phyloP scores from a whole-genome alignment of 2,888 invertebrate species.

The Machimus atricapillus region DNA sequence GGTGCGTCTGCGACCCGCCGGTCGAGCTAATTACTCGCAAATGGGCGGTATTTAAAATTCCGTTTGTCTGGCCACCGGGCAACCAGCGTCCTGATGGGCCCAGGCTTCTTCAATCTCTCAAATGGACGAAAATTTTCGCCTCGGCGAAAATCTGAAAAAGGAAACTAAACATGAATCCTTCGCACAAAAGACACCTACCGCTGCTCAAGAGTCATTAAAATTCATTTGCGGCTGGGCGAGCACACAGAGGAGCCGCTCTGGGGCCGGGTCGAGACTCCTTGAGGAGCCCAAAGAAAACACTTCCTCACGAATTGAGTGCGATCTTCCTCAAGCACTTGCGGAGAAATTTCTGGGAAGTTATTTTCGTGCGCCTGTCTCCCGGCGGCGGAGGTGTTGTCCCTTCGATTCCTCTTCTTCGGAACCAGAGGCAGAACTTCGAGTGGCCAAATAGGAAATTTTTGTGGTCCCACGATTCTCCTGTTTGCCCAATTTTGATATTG shows the following conservation, averaged over 20 bases:
- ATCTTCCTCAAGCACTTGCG: constrained; percentile 4
- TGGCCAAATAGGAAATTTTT: background rate
- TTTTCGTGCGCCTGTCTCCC: background rate
- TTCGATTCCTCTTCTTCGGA: background rate
- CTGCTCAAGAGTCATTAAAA: constrained; percentile 29
- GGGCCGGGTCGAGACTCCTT: background rate
- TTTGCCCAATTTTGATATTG: background rate
- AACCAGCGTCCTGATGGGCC: background rate
- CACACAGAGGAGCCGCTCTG: background rate
- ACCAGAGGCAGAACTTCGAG: background rate
- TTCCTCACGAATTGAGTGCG: constrained; percentile 17
- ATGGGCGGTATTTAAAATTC: background rate
- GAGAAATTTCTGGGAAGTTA: background rate
- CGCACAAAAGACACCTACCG: constrained; percentile 8
- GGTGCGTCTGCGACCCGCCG: background rate
- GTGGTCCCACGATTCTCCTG: background rate
- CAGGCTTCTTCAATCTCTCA: background rate
- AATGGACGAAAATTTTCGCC: background rate
- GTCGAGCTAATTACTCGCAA: background rate
- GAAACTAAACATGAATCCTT: constrained; percentile 34
- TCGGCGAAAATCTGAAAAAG: background rate
- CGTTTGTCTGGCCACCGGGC: background rate
- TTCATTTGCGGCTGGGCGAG: constrained; percentile 15
- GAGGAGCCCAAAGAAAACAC: constrained; percentile 36
- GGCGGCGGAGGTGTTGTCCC: background rate